phyloP scores from a whole-genome alignment of 2,888 invertebrate genomes.

The Drymonia ruficornis region DNA sequence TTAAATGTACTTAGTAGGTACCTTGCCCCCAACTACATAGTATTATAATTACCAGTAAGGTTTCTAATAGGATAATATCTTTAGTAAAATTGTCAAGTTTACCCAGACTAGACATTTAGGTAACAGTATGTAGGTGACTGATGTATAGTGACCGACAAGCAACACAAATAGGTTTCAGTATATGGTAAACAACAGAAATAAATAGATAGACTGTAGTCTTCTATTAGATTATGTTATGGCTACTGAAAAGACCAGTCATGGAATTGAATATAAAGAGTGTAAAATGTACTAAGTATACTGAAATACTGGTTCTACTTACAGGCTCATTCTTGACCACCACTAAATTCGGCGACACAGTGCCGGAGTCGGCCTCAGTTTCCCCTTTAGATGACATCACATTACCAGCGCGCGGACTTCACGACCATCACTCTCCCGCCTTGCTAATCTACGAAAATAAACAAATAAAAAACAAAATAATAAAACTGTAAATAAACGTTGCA shows the following conservation, averaged over 20 bases:
- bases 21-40: background rate
- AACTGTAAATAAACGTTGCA: conserved; percentile 29
- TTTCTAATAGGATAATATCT: too few species aligned
- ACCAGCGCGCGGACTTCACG: conserved; percentile 74
- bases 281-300: background rate
- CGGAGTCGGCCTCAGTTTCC: conserved; percentile 84
- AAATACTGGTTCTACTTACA: conserved; percentile 56
- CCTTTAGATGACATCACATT: conserved; percentile 85
- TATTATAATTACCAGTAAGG: too few species aligned
- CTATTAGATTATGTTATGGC: background rate
- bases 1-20: background rate
- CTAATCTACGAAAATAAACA: conserved; percentile 67
- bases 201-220: too few species aligned
- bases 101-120: too few species aligned
- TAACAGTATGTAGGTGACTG: too few species aligned
- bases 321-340: conserved; percentile 78
- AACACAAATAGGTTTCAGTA: background rate
- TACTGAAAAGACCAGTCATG: background rate
- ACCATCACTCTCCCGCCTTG: conserved; percentile 81
- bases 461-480: conserved; percentile 37
- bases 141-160: too few species aligned
- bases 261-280: background rate
- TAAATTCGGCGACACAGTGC: conserved; percentile 81
- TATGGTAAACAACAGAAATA: background rate
- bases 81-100: too few species aligned